A percentile compares a stretch with the other conserved stretches of the same genome.
phyloP scores from a whole-genome alignment of 2,797 vertebrate species.

The Mormyrops attenuatus region DNA sequence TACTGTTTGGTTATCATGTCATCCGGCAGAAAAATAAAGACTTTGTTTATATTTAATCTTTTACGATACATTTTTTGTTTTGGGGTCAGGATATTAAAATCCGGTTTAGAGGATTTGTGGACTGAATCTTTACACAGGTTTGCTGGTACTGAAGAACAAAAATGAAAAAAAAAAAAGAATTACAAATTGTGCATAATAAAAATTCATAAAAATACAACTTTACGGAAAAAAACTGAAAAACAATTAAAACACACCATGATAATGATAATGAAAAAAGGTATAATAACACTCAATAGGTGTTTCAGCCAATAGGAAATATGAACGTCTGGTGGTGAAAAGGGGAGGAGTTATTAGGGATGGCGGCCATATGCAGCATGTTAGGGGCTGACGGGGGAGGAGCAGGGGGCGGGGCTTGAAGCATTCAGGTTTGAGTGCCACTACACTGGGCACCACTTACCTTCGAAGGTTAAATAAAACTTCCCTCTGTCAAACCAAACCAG shows the following conservation, averaged over 20 bases:
- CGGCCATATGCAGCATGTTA: not conserved
- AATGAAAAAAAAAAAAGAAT: not conserved
- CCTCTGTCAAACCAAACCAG: constrained; percentile 98
- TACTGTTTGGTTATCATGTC: not conserved
- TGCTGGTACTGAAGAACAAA: not conserved
- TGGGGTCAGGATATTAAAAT: not conserved
- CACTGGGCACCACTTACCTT: constrained; percentile 80
- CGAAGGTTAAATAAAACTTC: constrained; percentile 99
- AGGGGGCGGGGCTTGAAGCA: not conserved
- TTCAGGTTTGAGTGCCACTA: constrained; percentile 45
- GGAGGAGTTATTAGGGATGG: not conserved
- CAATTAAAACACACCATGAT: not conserved
- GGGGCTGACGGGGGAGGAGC: not conserved
- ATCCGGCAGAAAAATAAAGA: not conserved
- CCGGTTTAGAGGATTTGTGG: not conserved
- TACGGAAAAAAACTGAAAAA: not conserved
- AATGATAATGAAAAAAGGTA: not conserved
- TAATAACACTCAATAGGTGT: not conserved
- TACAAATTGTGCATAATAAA: not conserved
- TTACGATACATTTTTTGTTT: not conserved
- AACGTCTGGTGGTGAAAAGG: not conserved
- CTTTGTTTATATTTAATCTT: not conserved
- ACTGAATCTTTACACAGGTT: not conserved
- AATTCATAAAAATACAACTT: not conserved
- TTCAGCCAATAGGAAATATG: not conserved